Percentiles rank a stretch among this genome's conserved stretches.
phyloP scores from a whole-genome alignment of 2,113 vertebrate species.

The Carettochelys insculpta region DNA sequence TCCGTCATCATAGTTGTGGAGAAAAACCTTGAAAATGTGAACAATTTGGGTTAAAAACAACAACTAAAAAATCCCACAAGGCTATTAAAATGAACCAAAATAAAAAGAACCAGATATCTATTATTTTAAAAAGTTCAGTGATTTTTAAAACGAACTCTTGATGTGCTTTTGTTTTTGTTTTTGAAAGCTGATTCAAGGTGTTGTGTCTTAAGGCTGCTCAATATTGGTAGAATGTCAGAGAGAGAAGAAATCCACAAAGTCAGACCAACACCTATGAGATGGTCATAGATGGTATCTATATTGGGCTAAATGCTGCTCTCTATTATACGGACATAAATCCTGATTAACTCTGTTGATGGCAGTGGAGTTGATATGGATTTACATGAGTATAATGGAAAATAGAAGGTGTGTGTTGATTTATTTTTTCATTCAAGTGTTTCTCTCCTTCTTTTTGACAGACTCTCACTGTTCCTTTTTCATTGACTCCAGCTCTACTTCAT shows the following conservation, averaged over 20 bases:
- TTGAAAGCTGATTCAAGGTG: background rate
- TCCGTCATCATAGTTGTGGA: background rate
- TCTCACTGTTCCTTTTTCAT: background rate
- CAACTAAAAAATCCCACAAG: background rate
- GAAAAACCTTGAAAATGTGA: background rate
- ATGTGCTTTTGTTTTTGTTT: background rate
- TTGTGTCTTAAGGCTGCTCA: background rate
- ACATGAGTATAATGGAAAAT: background rate
- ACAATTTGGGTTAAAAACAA: background rate
- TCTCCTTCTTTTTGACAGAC: background rate
- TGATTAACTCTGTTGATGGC: background rate
- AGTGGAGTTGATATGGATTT: background rate
- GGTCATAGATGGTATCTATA: background rate
- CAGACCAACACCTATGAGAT: background rate
- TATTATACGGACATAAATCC: background rate
- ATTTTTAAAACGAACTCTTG: background rate
- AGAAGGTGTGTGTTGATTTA: background rate
- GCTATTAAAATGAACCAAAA: too few species aligned
- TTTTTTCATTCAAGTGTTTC: background rate
- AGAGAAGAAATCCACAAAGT: background rate
- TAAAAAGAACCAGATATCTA: background rate
- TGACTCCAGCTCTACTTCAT: background rate
- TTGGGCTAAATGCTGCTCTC: background rate
- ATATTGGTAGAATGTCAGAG: background rate
- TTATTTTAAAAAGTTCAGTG: background rate